Base-by-base conservation (phyloP, 35 echinoderm and acorn worm species). In the Acanthaster planci region DNA sequence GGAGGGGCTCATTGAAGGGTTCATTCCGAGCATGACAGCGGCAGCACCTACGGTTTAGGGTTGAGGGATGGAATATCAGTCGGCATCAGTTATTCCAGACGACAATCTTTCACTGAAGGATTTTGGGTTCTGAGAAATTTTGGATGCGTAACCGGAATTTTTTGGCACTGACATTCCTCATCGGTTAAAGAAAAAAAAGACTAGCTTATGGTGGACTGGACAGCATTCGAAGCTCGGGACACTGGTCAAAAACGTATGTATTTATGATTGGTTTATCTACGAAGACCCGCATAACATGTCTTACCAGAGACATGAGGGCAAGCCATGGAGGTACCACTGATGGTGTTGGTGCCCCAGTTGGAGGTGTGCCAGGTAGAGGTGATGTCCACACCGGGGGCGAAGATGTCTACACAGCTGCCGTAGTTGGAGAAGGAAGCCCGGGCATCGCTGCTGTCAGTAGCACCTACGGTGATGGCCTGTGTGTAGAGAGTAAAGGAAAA, bases 21-120 rank as follows among this genome's bases (percentile, higher is more conserved):
- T 84, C 52, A 68, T 78, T 2, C 86, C 76, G 7, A 88, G 81
- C 30, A 89, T 54, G 38, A 93, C 23, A 29, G 91, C 91, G 51
- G 91, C 91, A 35, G 81, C 91, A 79, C 91, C 91, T 93, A 42
- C n/a, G n/a, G n/a, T n/a, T n/a, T n/a, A n/a, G n/a, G n/a, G n/a
- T n/a, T n/a, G n/a, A n/a, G n/a, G n/a, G n/a, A n/a, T n/a, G n/a
- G n/a, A n/a, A n/a, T n/a, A n/a, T n/a, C n/a, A n/a, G n/a, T n/a
- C n/a, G n/a, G n/a, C n/a, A n/a, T n/a, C n/a, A n/a, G n/a, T n/a
- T n/a, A n/a, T n/a, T n/a, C n/a, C n/a, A n/a, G n/a, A n/a, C n/a
- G n/a, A n/a, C n/a, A n/a, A n/a, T n/a, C n/a, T n/a, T n/a, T n/a
- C n/a, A n/a, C n/a, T n/a, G n/a, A n/a, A n/a, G n/a, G n/a, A n/a